Evolutionary conservation across 1,140 invertebrate species (phyloP).

Genomic region (Brachystomella parvula): DNA sequence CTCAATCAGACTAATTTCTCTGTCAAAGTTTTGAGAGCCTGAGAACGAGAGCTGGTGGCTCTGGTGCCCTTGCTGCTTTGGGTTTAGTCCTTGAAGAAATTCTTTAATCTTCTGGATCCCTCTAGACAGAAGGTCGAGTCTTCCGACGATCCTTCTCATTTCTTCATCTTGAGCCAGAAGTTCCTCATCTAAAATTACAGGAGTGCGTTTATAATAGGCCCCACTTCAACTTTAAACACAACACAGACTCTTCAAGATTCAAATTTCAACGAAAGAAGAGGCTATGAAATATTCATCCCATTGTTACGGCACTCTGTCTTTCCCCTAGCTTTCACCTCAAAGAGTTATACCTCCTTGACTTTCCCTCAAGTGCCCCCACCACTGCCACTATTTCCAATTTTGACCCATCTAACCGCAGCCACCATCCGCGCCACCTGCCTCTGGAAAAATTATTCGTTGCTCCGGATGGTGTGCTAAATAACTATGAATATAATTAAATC

Average conservation of each 20-base stretch:
- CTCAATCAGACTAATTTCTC: conserved; percentile 12
- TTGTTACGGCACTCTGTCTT: neutral
- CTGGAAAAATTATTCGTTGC: too few species aligned
- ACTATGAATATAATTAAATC: too few species aligned
- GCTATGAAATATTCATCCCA: conserved; percentile 3
- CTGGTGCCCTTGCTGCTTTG: too few species aligned
- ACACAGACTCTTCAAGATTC: too few species aligned
- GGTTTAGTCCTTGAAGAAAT: too few species aligned
- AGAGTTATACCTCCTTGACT: neutral
- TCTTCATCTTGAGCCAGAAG: conserved; percentile 29
- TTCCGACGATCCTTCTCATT: conserved; percentile 22
- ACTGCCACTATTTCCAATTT: too few species aligned
- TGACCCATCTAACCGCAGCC: too few species aligned
- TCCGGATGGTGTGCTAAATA: too few species aligned
- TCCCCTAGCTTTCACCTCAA: neutral
- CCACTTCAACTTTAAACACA: too few species aligned
- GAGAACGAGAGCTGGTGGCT: neutral
- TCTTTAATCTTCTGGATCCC: conserved; percentile 12
- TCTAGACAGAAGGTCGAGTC: conserved; percentile 26
- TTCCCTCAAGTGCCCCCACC: too few species aligned
- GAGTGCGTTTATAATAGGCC: neutral
- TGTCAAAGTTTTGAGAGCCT: neutral
- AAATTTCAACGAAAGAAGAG: too few species aligned
- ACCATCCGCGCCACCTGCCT: too few species aligned
- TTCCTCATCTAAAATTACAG: conserved; percentile 13